Evolutionary conservation across 1,140 invertebrate genomes (phyloP), one percentile per base, ranked within the genome.

Genomic region (Macrosteles quadrilineatus): DNA sequence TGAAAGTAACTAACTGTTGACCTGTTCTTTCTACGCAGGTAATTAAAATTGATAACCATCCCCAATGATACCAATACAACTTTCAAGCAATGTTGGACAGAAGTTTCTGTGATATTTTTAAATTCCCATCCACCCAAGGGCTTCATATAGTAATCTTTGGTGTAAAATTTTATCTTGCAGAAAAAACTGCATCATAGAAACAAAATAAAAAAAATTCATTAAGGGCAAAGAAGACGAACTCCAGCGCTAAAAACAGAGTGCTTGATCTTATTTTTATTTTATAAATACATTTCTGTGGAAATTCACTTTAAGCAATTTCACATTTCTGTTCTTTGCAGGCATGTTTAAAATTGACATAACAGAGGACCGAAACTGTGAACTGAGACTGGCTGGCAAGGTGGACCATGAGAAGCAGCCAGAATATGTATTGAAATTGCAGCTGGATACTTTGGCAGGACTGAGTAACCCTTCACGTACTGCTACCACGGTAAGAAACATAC

Each of bases 341-440:
- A 79, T 89, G 31, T 96, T 96, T 76, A 85, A 87, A 31, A 84
- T 91, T 0, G 88, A 85, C 71, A 81, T 92, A 23, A 92, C 88
- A 12, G 87, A 90, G 70, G 90, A 94, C 63, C 82, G 90, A 55
- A 92, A 94, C 73, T 95, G 92, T 74, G 91, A 90, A 14, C 79
- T 95, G 2, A 85, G 86, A 74, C 77, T 95, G 2, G 83, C 82
- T 47, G 86, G 85, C 23, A 81, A 84, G 0, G 77, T 95, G 36
- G 93, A 95, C 78, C 93, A 87, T 77, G 93, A 95, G 79, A 87
- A 81, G 1, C 83, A 87, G 21, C 85, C 87, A 40, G 85, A 86
- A 68, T 94, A 94, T 76, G 83, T 87, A 1, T 81, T 95, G n/a
- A 89, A 91, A 77, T 83, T 95, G 2, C 86, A 88, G 73, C 79